Conservation (phyloP, 1,140 invertebrate genomes). For the Drosophila littoralis region DNA sequence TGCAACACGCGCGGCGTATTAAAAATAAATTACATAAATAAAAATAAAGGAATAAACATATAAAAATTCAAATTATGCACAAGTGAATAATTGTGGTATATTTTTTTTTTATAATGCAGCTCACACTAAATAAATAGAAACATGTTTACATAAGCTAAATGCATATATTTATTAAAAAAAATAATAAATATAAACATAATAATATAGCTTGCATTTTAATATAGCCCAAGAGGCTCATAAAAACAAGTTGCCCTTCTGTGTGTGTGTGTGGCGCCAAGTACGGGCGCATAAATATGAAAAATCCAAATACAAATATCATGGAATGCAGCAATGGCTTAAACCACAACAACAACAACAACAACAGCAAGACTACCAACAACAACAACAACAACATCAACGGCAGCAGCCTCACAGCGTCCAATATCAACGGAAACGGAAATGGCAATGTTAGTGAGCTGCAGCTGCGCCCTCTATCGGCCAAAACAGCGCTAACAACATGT, state of each 20-base stretch:
- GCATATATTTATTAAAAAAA: slow-evolving; percentile 7
- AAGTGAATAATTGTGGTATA: slow-evolving; percentile 79
- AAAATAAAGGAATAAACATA: slow-evolving; percentile 25
- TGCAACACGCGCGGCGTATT: slow-evolving; percentile 30
- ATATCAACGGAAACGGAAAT: slow-evolving; percentile 79
- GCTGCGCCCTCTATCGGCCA: slow-evolving; percentile 53
- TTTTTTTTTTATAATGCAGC: slow-evolving; percentile 55
- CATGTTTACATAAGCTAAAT: slow-evolving; percentile 9
- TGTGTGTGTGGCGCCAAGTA: slow-evolving; percentile 65
- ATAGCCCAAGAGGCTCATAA: slow-evolving; percentile 76
- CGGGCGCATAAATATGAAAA: slow-evolving; percentile 82
- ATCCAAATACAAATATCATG: slow-evolving; percentile 72
- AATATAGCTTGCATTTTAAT: slow-evolving; percentile 70
- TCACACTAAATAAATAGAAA: slow-evolving; percentile 42
- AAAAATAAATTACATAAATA: slow-evolving; percentile 51
- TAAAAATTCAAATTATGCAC: slow-evolving; percentile 79
- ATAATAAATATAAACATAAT: slow-evolving; percentile 35
- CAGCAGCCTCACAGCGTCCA: slow-evolving; percentile 44
- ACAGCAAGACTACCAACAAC: slow-evolving; percentile 35
- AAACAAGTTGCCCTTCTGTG: slow-evolving; percentile 50
- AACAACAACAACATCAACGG: slow-evolving; percentile 45
- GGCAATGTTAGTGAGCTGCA: slow-evolving; percentile 68
- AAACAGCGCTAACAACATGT: slow-evolving; percentile 53
- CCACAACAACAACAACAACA: slow-evolving; percentile 50
- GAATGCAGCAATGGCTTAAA: slow-evolving; percentile 72